phyloP scores from a whole-genome alignment of 2,888 invertebrate species.

The Aphodius granarius region DNA sequence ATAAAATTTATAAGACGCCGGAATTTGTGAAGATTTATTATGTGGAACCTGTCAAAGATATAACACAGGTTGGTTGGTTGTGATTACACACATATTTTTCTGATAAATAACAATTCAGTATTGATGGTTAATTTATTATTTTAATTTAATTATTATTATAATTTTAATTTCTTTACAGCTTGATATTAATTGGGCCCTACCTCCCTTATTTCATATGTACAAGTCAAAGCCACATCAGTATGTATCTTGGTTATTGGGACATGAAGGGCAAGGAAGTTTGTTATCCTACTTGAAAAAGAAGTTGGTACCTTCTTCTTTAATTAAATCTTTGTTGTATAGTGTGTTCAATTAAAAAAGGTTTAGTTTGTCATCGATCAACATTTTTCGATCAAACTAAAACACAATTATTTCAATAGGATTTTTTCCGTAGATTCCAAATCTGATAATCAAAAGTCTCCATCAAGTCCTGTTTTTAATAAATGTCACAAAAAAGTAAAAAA shows the following conservation, averaged over 20 bases:
- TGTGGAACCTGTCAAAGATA: conserved; percentile 74
- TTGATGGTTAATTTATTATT: no score
- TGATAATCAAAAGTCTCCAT: no score
- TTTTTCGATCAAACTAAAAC: conserved; percentile 10
- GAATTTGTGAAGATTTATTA: conserved; percentile 71
- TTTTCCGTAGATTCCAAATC: no score
- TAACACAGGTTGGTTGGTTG: conserved; percentile 60
- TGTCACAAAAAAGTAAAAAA: no score
- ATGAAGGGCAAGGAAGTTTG: conserved; percentile 86
- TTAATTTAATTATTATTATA: conserved; percentile 6
- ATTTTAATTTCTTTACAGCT: conserved; percentile 46
- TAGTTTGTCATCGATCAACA: no score
- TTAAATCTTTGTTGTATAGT: background rate
- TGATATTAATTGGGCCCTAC: conserved; percentile 67
- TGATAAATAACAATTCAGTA: background rate
- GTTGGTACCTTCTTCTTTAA: conserved; percentile 49
- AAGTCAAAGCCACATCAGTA: conserved; percentile 77
- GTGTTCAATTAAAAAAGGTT: no score
- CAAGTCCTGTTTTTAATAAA: no score
- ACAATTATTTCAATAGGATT: no score
- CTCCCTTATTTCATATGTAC: conserved; percentile 66
- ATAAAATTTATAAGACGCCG: conserved; percentile 61
- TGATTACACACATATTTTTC: background rate
- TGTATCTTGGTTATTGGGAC: conserved; percentile 76
- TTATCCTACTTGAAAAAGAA: conserved; percentile 74